Evolutionary conservation across 2,888 invertebrate species (phyloP).

Genomic region (Synanthedon andrenaeformis): DNA sequence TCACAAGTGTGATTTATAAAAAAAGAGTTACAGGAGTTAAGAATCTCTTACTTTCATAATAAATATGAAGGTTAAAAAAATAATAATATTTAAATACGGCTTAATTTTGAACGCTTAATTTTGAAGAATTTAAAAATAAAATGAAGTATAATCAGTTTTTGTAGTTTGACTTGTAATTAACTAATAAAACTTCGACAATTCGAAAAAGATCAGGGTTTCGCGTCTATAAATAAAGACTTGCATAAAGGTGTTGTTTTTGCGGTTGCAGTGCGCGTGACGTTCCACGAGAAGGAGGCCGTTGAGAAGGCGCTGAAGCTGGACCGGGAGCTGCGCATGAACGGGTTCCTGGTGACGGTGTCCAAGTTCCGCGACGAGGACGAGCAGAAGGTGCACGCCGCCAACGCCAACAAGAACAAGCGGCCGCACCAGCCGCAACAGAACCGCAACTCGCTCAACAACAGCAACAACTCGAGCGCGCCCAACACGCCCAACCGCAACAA

Average conservation of each 20-base stretch:
- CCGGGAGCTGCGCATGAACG: conserved; percentile 65
- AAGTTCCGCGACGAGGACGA: conserved; percentile 65
- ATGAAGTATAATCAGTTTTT: too few relatives aligned
- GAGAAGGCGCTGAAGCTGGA: conserved; percentile 60
- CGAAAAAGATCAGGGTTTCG: too few relatives aligned
- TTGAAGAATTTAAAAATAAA: too few relatives aligned
- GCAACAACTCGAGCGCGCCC: conserved; percentile 14
- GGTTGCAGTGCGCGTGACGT: conserved; percentile 54
- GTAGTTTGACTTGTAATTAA: too few relatives aligned
- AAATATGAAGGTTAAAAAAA: too few relatives aligned
- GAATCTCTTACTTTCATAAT: too few relatives aligned
- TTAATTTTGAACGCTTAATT: too few relatives aligned
- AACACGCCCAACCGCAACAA: conserved; percentile 8
- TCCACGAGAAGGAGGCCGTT: conserved; percentile 54
- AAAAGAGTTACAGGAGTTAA: too few relatives aligned
- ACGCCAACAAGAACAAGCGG: conserved; percentile 57
- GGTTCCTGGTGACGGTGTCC: conserved; percentile 61
- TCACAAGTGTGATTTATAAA: too few relatives aligned
- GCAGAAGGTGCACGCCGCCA: conserved; percentile 56
- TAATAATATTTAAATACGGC: too few relatives aligned
- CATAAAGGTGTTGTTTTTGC: background rate
- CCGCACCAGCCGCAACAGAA: conserved; percentile 47
- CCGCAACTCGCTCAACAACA: conserved; percentile 26
- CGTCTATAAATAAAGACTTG: too few relatives aligned
- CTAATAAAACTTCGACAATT: too few relatives aligned